Evolutionary conservation across 2,888 invertebrate genomes (phyloP).

Genomic region (Hofmannophila pseudospretella): DNA sequence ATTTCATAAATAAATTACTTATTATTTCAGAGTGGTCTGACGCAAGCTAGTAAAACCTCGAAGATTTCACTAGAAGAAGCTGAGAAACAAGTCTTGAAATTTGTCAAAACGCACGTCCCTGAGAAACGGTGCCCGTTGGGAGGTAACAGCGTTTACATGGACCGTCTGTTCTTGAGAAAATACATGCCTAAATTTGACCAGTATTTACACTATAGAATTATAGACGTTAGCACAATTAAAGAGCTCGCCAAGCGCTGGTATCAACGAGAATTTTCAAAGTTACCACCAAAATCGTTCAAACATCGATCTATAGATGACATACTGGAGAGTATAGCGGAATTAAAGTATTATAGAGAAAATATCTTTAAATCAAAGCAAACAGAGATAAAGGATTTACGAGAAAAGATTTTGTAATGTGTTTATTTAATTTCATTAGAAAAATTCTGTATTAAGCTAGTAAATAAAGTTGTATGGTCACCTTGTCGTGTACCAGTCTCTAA

Average conservation of each 20-base stretch:
- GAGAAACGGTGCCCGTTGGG: slow-evolving; percentile 85
- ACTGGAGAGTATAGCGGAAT: slow-evolving; percentile 88
- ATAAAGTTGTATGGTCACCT: too few species aligned
- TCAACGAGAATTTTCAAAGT: slow-evolving; percentile 71
- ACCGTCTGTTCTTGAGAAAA: slow-evolving; percentile 87
- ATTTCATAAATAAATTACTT: neutral
- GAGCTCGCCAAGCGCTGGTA: slow-evolving; percentile 91
- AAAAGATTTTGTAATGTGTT: too few species aligned
- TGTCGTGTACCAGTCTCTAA: too few species aligned
- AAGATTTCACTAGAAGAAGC: slow-evolving; percentile 80
- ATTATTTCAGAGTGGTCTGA: slow-evolving; percentile 86
- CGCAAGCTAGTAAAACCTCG: slow-evolving; percentile 84
- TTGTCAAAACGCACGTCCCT: slow-evolving; percentile 79
- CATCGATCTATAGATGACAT: slow-evolving; percentile 92
- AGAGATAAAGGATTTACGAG: too few species aligned
- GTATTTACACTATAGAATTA: slow-evolving; percentile 93
- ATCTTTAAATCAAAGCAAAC: slow-evolving; percentile 77
- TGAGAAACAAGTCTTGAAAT: slow-evolving; percentile 83
- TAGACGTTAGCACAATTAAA: slow-evolving; percentile 95
- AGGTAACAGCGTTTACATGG: slow-evolving; percentile 93
- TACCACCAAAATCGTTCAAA: slow-evolving; percentile 79
- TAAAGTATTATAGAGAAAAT: slow-evolving; percentile 85
- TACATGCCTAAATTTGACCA: slow-evolving; percentile 88
- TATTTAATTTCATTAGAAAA: too few species aligned
- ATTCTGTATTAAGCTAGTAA: too few species aligned